Percentiles rank a stretch among this genome's conserved stretches.
Conservation (phyloP, 1,140 invertebrate species). For the Lethrus apterus region DNA sequence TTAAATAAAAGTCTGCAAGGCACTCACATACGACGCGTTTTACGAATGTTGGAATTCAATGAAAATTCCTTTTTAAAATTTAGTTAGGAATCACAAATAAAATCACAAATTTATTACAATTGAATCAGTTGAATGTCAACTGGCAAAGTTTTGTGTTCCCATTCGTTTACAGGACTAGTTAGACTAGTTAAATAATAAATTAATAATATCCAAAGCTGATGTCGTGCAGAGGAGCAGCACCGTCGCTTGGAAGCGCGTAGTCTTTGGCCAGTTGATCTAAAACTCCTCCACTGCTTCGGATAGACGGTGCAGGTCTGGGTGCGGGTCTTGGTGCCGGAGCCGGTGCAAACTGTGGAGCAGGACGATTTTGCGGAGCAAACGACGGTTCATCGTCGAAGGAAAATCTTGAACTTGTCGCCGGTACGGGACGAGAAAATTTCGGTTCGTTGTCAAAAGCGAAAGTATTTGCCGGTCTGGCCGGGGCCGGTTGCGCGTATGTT, state of each 20-base stretch:
- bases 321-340: conserved; percentile 25
- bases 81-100: conserved; percentile 9
- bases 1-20: too few species aligned
- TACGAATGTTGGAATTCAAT: too few species aligned
- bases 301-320: conserved; percentile 35
- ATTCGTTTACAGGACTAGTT: conserved; percentile 18
- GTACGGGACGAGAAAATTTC: conserved; percentile 12
- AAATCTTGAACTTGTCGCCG: conserved; percentile 15
- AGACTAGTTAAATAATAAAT: conserved; percentile 13
- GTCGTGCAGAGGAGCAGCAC: conserved; percentile 62
- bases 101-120: not conserved
- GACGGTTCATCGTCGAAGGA: conserved; percentile 11
- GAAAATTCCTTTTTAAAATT: too few species aligned
- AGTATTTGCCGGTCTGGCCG: conserved; percentile 13
- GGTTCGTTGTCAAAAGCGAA: conserved; percentile 20
- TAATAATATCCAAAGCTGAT: conserved; percentile 62
- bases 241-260: conserved; percentile 63
- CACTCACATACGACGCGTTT: too few species aligned
- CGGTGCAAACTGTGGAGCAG: conserved; percentile 20
- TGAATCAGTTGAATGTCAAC: conserved; percentile 11
- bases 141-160: conserved; percentile 1
- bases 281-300: conserved; percentile 51
- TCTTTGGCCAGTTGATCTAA: conserved; percentile 73
- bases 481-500: conserved; percentile 31
- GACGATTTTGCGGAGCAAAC: conserved; percentile 21